A percentile compares a stretch with the other conserved stretches of the same genome.
Evolutionary conservation across 2,113 vertebrate genomes (phyloP).

Genomic region (Meles meles): DNA sequence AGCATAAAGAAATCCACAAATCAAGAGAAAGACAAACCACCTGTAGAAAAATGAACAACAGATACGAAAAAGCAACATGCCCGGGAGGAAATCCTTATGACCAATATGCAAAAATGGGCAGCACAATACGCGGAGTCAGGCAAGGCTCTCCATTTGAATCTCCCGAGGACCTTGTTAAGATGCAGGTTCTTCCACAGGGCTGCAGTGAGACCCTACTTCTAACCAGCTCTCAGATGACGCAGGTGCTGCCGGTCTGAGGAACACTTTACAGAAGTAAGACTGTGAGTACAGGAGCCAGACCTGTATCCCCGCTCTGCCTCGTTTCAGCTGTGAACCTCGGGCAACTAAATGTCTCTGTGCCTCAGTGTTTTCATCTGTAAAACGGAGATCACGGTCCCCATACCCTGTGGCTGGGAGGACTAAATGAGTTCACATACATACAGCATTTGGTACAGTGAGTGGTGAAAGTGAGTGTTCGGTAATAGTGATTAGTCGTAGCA

Average conservation of each 20-base stretch:
- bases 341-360: not conserved
- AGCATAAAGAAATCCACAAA: not conserved
- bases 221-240: not conserved
- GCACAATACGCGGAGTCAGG: accelerated
- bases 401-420: not conserved
- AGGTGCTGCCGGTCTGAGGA: not conserved
- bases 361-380: not conserved
- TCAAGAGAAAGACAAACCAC: not conserved
- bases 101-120: not conserved
- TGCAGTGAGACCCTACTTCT: not conserved
- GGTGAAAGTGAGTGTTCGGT: not conserved
- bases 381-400: not conserved
- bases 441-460: not conserved
- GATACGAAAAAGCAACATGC: not conserved
- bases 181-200: not conserved
- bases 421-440: not conserved
- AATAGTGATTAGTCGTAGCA: not conserved
- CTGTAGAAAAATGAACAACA: not conserved
- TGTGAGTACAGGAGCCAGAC: too few species aligned
- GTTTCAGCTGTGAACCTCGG: not conserved
- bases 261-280: not conserved
- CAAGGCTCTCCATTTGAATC: not conserved
- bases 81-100: not conserved
- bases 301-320: not conserved
- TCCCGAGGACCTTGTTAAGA: not conserved